Base-by-base conservation (phyloP, 1,140 invertebrate species). In the Drosophila lini region DNA sequence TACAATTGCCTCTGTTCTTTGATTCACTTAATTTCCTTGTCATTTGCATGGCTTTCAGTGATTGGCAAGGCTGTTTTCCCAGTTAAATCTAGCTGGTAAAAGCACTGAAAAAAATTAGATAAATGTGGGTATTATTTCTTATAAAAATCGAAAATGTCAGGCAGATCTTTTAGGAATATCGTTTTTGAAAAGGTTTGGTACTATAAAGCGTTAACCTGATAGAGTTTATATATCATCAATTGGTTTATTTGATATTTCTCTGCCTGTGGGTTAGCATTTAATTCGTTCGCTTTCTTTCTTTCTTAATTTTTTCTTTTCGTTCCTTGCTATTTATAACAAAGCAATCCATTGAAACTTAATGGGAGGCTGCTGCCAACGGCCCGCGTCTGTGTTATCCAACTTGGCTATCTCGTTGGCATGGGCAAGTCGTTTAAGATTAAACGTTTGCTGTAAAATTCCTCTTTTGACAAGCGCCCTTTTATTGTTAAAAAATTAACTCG, bases 401-500 rank as follows among this genome's bases (percentile, higher is more conserved):
- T 68, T 70, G 42, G 50, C 36, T 34, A 75, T 74, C 69, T 55
- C 44, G 10, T 36, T 41, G 68, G 41, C 44, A 25, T 31, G 58
- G 38, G 22, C 41, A 78, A 71, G 76, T 88, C 80, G 80, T 79
- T 86, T 83, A 86, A 86, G 83, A 86, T 86, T 86, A 86, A 86
- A 89, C 67, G 84, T 32, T 79, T 63, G 80, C 83, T 83, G 80
- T 86, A 74, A 86, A 88, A 89, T 74, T 80, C 44, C 52, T 52
- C 58, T 69, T 88, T 86, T 89, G 83, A 86, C 84, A 86, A 89
- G 84, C 84, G 70, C 67, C 74, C 75, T 77, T 65, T 79, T 88
- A 86, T 80, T 86, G 83, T 86, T 89, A 86, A 86, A 89, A 86
- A 89, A 86, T 86, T 86, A 86, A 86, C 84, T 89, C 28, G 80